A percentile compares a stretch with the other conserved stretches of the same genome.
Evolutionary conservation across 2,113 vertebrate species (phyloP).

Genomic region (Gorilla gorilla): DNA sequence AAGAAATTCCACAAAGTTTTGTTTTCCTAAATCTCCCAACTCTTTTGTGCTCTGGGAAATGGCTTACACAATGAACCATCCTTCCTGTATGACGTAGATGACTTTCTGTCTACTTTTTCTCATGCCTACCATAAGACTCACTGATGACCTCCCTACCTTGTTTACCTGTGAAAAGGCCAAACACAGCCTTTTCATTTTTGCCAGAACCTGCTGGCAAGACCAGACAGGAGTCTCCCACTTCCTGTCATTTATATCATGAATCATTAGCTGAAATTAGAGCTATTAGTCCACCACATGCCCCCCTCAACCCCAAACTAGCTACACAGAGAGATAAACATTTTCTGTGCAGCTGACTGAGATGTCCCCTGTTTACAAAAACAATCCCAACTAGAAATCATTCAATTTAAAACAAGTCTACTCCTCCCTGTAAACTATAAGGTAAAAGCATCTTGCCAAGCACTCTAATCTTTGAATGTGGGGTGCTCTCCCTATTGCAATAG

Average conservation of each 20-base stretch:
- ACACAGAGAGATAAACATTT: background rate
- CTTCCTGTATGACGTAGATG: background rate
- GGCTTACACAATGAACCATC: background rate
- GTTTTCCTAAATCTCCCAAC: background rate
- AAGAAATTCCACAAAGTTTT: background rate
- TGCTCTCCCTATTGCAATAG: background rate
- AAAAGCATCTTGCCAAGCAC: background rate
- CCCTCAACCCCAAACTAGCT: background rate
- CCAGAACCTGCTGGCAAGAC: background rate
- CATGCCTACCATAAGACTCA: background rate
- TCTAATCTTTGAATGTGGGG: background rate
- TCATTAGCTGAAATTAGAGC: background rate
- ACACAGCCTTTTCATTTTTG: background rate
- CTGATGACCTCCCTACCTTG: background rate
- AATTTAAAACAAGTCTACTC: background rate
- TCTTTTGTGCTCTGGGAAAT: background rate
- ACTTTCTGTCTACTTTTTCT: background rate
- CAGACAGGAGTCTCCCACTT: background rate
- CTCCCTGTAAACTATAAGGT: background rate
- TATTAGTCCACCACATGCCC: background rate
- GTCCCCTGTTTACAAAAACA: background rate
- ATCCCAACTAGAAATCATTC: background rate
- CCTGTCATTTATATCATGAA: background rate
- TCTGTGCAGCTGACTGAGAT: background rate
- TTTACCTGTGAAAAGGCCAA: background rate